Conservation (phyloP, 2,113 vertebrate genomes). For the Phalacrocorax aristotelis region DNA sequence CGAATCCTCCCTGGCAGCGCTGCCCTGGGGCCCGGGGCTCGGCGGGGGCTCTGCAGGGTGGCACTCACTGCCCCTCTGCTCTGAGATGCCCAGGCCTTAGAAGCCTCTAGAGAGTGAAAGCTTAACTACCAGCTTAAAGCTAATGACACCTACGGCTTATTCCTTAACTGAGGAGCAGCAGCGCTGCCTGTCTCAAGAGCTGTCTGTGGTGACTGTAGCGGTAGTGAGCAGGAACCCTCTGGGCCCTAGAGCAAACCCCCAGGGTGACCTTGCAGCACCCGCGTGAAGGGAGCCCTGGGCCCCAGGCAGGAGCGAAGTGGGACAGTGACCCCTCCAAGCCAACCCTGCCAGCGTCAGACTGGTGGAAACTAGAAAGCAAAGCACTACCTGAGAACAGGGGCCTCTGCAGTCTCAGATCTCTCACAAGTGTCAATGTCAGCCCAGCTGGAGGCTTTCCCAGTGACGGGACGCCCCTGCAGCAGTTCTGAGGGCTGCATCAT, state of each 20-base stretch:
- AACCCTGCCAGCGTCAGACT: accelerated
- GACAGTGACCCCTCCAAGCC: not conserved
- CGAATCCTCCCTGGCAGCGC: accelerated
- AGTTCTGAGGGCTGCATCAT: not conserved
- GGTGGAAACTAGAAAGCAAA: not conserved
- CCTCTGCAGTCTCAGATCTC: not conserved
- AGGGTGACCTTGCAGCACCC: not conserved
- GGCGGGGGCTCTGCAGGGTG: not conserved
- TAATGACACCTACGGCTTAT: not conserved
- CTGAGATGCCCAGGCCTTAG: not conserved
- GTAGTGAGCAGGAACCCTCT: not conserved
- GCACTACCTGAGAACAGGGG: not conserved
- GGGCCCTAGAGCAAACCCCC: not conserved
- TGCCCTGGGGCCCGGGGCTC: not conserved
- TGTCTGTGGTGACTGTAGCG: not conserved
- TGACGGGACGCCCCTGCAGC: not conserved
- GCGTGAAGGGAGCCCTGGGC: not conserved
- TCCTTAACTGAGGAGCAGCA: not conserved
- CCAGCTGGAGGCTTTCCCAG: not conserved
- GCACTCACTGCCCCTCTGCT: not conserved
- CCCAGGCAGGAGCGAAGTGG: not conserved
- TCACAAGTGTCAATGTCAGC: not conserved
- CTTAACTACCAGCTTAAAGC: not conserved
- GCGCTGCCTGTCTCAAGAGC: not conserved
- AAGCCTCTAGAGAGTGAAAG: not conserved